Percentiles rank a stretch among this genome's conserved stretches.
phyloP scores from a whole-genome alignment of 2,113 vertebrate genomes.

The Calypte anna region DNA sequence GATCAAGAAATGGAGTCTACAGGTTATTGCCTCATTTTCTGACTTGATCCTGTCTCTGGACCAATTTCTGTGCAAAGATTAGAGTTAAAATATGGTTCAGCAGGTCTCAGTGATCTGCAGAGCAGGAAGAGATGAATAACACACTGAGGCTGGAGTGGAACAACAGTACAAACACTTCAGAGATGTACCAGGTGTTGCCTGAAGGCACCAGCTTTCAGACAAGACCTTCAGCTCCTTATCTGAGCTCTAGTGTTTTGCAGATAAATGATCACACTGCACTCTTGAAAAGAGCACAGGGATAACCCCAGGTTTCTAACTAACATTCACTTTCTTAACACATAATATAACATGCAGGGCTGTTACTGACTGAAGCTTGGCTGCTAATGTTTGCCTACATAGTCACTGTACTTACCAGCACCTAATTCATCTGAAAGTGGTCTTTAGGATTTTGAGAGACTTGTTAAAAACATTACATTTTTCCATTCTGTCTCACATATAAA shows the following conservation, averaged over 20 bases:
- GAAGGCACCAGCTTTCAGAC: neutral
- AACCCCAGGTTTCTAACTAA: neutral
- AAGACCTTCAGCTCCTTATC: neutral
- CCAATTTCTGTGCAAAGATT: neutral
- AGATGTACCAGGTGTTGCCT: slow-evolving; percentile 20
- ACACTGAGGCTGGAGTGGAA: neutral
- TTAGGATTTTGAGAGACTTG: slow-evolving; percentile 12
- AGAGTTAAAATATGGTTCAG: neutral
- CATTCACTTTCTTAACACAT: slow-evolving; percentile 27
- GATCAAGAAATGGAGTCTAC: neutral
- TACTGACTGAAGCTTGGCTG: slow-evolving; percentile 45
- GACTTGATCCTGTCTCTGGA: neutral
- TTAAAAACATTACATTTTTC: slow-evolving; percentile 35
- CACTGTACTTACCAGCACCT: slow-evolving; percentile 22
- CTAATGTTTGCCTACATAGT: slow-evolving; percentile 44
- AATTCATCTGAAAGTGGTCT: slow-evolving; percentile 10
- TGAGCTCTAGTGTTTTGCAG: slow-evolving; percentile 1
- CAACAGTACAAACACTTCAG: neutral
- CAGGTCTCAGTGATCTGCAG: neutral
- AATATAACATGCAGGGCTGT: slow-evolving; percentile 19
- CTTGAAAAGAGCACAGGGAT: neutral
- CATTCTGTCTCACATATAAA: neutral
- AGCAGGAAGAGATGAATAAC: neutral
- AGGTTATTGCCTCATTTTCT: neutral
- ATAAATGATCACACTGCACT: neutral